Conservation (phyloP, 2,113 vertebrate genomes). For the Cathartes aura region DNA sequence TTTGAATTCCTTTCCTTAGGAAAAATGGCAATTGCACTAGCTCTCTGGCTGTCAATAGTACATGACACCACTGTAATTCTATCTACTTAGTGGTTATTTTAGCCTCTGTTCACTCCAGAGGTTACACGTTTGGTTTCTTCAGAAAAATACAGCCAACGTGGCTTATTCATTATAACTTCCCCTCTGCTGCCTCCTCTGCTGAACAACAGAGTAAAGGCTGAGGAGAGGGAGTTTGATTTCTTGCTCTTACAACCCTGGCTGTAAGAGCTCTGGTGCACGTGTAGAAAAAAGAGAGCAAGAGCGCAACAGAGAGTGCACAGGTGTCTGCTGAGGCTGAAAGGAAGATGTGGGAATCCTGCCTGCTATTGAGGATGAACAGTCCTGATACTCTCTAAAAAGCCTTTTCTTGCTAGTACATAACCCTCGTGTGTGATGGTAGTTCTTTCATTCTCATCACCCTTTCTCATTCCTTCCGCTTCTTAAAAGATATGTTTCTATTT, state of each 20-base stretch:
- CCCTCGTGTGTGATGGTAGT: rapidly evolving
- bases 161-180: not conserved
- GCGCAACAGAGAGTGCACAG: not conserved
- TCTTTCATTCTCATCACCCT: not conserved
- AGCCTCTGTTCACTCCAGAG: not conserved
- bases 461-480: not conserved
- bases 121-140: not conserved
- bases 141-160: not conserved
- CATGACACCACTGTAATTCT: not conserved
- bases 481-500: not conserved
- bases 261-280: rapidly evolving
- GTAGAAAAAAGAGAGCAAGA: not conserved
- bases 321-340: not conserved
- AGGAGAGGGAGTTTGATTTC: not conserved
- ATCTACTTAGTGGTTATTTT: not conserved
- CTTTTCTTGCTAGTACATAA: not conserved
- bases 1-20: not conserved
- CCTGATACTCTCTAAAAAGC: not conserved
- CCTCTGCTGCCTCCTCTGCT: not conserved
- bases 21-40: not conserved
- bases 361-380: not conserved
- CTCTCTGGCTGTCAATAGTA: not conserved
- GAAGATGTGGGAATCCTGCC: not conserved
- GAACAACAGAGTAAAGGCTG: not conserved
- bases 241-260: not conserved